Base-by-base conservation (phyloP, 2,888 invertebrate genomes). In the Agriopis aurantiaria region DNA sequence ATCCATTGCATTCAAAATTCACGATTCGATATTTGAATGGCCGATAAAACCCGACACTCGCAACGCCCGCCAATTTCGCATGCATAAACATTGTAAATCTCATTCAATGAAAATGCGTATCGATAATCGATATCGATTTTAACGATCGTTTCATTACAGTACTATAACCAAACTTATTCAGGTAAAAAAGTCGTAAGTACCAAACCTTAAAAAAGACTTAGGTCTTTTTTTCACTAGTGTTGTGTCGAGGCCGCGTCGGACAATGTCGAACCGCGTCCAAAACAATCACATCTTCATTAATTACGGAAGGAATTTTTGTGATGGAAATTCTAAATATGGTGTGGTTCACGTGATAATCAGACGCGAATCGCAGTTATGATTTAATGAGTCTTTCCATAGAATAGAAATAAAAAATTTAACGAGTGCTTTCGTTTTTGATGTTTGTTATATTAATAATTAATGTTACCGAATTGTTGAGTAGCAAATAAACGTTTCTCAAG, bases 221-320 rank as follows among this genome's bases (percentile, higher is more conserved):
- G 12, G 57, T 43, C 65, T 48, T 62, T 69, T 12, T 69, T 41
- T 14, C 11, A 40, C 14, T 69, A 52, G 61, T 12, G 57, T n/a
- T 52, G 61, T 48, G 46, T 57, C 45, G 59, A 71, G 66, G 55
- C 79, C 86, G 86, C 84, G 87, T 86, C 75, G 87, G 86, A 90
- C 89, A 88, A 89, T 87, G 87, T 66, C 68, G 71, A 68, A 62
- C 65, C 74, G 68, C 85, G 84, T 85, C 82, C 83, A 82, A 86
- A 87, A 91, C 88, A 90, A 90, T 91, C 90, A 91, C 91, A 91
- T 91, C 91, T 91, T 91, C 91, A 93, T 93, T 93, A 92, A 93
- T 93, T 93, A 91, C 90, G 74, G 72, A 76, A 82, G 82, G 88
- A 88, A 89, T 92, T 88, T 88, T 89, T 85, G 82, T 73, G 79